Percentiles rank a stretch among this genome's conserved stretches.
phyloP scores from a whole-genome alignment of 2,113 vertebrate genomes.

The Ornithorhynchus anatinus region DNA sequence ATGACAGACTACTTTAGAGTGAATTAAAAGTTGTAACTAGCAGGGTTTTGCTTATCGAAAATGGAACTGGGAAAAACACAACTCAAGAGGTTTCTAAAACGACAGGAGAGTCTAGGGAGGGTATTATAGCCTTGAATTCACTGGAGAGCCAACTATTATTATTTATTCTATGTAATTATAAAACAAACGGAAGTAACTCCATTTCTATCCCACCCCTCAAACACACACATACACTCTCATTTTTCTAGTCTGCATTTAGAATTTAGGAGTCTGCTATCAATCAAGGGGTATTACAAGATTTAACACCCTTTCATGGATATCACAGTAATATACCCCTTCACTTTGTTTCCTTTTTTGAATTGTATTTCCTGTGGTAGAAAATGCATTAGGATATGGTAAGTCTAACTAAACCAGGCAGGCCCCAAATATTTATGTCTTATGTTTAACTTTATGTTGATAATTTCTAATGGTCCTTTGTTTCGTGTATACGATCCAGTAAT shows the following conservation, averaged over 20 bases:
- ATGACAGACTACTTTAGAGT: background rate
- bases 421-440: background rate
- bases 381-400: background rate
- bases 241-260: slow-evolving; percentile 18
- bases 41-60: background rate
- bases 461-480: background rate
- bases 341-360: slow-evolving; percentile 45
- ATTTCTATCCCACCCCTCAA: background rate
- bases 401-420: slow-evolving; percentile 28
- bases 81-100: slow-evolving; percentile 17
- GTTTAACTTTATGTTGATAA: background rate
- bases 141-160: slow-evolving; percentile 27
- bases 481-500: background rate
- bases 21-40: background rate
- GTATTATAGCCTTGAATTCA: slow-evolving; percentile 22
- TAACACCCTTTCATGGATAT: background rate
- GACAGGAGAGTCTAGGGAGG: background rate
- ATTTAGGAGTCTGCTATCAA: slow-evolving; percentile 41
- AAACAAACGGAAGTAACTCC: slow-evolving; percentile 19
- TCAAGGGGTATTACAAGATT: slow-evolving; percentile 3
- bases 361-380: slow-evolving; percentile 30
- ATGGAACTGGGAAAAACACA: background rate
- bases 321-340: slow-evolving; percentile 31
- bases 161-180: slow-evolving; percentile 31
- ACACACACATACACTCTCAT: background rate